Conservation (phyloP, 2,888 invertebrate species). For the Hirudinaria manillensis region DNA sequence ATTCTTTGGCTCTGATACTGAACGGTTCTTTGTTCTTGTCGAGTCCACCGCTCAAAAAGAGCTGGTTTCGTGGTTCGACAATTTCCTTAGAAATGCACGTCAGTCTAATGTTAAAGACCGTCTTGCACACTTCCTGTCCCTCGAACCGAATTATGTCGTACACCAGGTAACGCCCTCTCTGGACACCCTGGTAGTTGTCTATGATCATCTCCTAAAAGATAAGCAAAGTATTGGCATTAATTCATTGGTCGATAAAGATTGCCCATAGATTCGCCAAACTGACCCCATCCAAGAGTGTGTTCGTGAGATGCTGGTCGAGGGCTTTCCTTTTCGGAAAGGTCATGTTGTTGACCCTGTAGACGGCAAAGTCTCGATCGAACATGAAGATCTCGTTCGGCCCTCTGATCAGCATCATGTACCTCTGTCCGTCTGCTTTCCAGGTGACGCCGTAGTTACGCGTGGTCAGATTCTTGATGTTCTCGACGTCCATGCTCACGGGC, state of each 20-base stretch:
- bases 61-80: conserved; percentile 63
- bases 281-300: conserved; percentile 88
- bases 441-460: conserved; percentile 86
- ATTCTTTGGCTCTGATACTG: conserved; percentile 80
- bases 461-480: conserved; percentile 70
- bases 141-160: conserved; percentile 87
- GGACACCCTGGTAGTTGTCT: conserved; percentile 67
- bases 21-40: conserved; percentile 77
- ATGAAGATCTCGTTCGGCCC: conserved; percentile 80
- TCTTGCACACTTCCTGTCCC: conserved; percentile 39
- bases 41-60: conserved; percentile 71
- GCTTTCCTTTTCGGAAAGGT: conserved; percentile 74
- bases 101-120: conserved; percentile 71
- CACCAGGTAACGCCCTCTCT: conserved; percentile 79
- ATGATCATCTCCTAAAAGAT: conserved; percentile 82
- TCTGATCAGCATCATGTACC: conserved; percentile 93
- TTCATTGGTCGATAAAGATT: not conserved
- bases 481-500: conserved; percentile 87
- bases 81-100: conserved; percentile 65
- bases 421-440: conserved; percentile 94
- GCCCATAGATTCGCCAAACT: conserved; percentile 47
- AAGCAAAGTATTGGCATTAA: not conserved
- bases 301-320: conserved; percentile 64
- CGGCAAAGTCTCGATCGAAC: conserved; percentile 87
- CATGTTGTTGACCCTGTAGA: conserved; percentile 71